phyloP scores from a whole-genome alignment of 2,888 invertebrate genomes.

The Scrobipalpa costella region DNA sequence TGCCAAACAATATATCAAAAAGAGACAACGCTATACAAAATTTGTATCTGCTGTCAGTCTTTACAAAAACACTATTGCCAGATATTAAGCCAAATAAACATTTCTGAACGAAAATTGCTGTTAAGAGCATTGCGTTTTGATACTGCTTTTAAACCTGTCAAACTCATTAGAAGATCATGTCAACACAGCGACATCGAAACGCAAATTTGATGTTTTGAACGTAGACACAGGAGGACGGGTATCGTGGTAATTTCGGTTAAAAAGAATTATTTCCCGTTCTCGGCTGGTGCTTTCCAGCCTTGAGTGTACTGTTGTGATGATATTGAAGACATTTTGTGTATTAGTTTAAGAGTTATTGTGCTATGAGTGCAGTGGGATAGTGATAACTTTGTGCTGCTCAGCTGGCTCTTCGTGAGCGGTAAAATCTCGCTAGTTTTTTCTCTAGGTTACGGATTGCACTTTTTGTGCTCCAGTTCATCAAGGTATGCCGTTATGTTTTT shows the following conservation, averaged over 20 bases:
- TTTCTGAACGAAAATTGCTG: slow-evolving; percentile 17
- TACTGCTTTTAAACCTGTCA: slow-evolving; percentile 6
- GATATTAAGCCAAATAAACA: not conserved
- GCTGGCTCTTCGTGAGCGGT: slow-evolving; percentile 74
- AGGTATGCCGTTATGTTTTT: slow-evolving; percentile 75
- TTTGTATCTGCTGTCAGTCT: not conserved
- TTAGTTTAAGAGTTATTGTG: slow-evolving; percentile 34
- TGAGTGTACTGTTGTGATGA: not conserved
- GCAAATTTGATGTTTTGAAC: slow-evolving; percentile 50
- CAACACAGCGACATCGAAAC: slow-evolving; percentile 39
- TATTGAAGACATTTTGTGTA: slow-evolving; percentile 12
- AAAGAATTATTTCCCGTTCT: slow-evolving; percentile 43
- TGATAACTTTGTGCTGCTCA: slow-evolving; percentile 78
- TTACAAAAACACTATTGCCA: not conserved
- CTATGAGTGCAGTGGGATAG: slow-evolving; percentile 51
- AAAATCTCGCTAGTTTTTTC: slow-evolving; percentile 73
- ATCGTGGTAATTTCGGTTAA: slow-evolving; percentile 39
- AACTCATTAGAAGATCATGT: not conserved
- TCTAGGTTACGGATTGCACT: slow-evolving; percentile 64
- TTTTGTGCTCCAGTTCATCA: slow-evolving; percentile 74
- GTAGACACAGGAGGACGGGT: slow-evolving; percentile 41
- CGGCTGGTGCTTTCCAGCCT: slow-evolving; percentile 29
- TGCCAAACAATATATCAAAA: not conserved
- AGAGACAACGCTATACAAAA: slow-evolving; percentile 16
- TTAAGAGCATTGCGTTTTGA: slow-evolving; percentile 10